Evolutionary conservation across 92 coral and sea anemone genomes (phyloP).

Genomic region (Heliopora coerulea): DNA sequence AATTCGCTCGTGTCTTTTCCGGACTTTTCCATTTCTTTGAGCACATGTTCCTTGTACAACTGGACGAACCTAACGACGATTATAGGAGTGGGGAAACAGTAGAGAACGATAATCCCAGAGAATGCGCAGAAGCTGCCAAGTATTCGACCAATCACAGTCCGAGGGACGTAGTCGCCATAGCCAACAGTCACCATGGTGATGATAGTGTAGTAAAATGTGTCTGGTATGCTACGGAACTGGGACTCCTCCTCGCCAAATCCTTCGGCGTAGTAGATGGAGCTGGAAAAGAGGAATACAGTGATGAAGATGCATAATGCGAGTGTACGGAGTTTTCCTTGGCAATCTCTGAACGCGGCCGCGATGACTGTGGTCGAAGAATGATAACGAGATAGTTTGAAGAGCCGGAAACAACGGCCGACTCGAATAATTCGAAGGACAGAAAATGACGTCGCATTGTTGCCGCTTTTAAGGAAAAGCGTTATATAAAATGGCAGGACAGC

Average conservation of each 20-base stretch:
- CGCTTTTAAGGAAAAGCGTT: constrained; percentile 43
- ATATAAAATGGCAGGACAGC: constrained; percentile 80
- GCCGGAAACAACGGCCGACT: constrained; percentile 69
- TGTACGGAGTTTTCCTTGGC: constrained; percentile 71
- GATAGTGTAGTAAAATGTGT: constrained; percentile 81
- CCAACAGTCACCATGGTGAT: constrained; percentile 97
- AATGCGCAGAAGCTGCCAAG: constrained; percentile 85
- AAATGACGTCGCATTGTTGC: constrained; percentile 64
- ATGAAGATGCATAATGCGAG: constrained; percentile 56
- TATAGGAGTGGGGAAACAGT: constrained; percentile 91
- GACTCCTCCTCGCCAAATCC: constrained; percentile 52
- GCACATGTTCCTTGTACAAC: constrained; percentile 61
- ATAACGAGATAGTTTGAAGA: constrained; percentile 81
- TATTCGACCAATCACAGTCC: constrained; percentile 65
- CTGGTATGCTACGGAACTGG: constrained; percentile 78
- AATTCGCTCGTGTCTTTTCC: constrained; percentile 26
- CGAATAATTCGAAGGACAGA: constrained; percentile 77
- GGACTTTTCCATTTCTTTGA: constrained; percentile 51
- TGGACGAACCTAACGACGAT: constrained; percentile 79
- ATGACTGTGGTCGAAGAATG: constrained; percentile 70
- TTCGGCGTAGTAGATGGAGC: constrained; percentile 68
- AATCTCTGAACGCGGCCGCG: constrained; percentile 70
- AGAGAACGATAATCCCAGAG: constrained; percentile 80
- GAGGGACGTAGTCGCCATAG: constrained; percentile 81
- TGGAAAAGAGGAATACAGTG: constrained; percentile 71